A percentile compares a stretch with the other conserved stretches of the same genome.
phyloP scores from a whole-genome alignment of 2,888 invertebrate genomes.

The Gandaritis pyraliata region DNA sequence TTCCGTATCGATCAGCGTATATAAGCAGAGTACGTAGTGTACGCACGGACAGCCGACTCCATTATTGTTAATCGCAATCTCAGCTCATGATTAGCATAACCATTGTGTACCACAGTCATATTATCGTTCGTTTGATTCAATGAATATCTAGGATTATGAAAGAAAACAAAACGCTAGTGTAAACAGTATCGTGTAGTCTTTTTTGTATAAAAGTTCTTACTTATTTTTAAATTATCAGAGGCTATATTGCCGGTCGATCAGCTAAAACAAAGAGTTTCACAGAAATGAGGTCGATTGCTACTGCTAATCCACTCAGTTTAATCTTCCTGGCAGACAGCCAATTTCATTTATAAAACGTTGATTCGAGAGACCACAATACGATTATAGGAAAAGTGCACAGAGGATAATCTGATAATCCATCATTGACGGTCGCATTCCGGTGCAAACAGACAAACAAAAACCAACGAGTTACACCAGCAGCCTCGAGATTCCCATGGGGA shows the following conservation, averaged over 20 bases:
- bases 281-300: conserved; percentile 33
- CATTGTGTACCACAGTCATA: conserved; percentile 62
- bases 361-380: conserved; percentile 36
- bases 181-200: conserved; percentile 1
- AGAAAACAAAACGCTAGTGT: neutral
- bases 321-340: conserved; percentile 33
- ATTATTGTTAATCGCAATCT: conserved; percentile 76
- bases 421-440: conserved; percentile 51
- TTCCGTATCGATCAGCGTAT: conserved; percentile 66
- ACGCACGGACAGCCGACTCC: conserved; percentile 54
- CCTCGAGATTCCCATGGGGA: conserved; percentile 70
- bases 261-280: conserved; percentile 25
- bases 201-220: neutral
- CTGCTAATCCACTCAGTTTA: conserved; percentile 29
- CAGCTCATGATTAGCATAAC: conserved; percentile 75
- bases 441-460: conserved; percentile 59
- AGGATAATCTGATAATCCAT: conserved; percentile 66
- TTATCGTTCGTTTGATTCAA: conserved; percentile 42
- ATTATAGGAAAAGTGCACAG: conserved; percentile 57
- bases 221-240: conserved; percentile 11
- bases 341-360: conserved; percentile 36
- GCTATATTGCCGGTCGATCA: conserved; percentile 13
- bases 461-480: conserved; percentile 61
- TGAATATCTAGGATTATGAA: conserved; percentile 57
- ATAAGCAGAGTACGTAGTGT: conserved; percentile 51